These are phyloP conservation scores for Tribolium freemani DNA, from an alignment of 2,888 invertebrate genomes.

Conservation along the genomic window DNA sequence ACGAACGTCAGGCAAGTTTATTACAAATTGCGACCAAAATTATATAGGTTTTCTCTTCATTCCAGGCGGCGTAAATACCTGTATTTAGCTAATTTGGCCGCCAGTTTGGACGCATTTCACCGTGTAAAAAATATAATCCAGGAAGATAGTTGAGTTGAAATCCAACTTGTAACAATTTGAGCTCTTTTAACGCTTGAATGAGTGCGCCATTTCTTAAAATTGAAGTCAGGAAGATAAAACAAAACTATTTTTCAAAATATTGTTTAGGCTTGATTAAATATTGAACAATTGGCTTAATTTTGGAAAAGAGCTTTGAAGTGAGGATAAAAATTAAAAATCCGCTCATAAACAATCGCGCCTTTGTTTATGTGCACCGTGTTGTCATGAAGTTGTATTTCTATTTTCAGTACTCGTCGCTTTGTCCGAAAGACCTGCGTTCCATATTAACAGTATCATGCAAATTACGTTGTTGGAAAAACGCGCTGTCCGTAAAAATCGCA, in stretches of 20 bases:
- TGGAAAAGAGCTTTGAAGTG: no score
- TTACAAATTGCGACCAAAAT: no score
- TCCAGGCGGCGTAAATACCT: no score
- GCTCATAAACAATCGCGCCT: background rate
- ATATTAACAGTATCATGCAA: conserved; percentile 5
- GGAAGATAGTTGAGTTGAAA: background rate
- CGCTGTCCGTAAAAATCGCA: background rate
- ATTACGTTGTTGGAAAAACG: background rate
- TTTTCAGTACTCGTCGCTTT: background rate
- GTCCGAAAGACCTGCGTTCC: background rate
- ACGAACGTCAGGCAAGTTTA: no score
- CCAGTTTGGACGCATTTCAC: no score
- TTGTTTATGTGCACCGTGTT: background rate
- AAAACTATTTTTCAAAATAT: background rate
- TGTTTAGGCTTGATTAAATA: no score
- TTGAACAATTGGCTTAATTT: no score
- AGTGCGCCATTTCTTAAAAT: background rate
- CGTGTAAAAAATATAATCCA: no score
- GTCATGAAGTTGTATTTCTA: background rate
- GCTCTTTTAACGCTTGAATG: background rate
- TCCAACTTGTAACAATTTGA: background rate
- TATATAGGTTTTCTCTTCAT: no score
- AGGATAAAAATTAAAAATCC: background rate
- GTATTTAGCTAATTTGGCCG: no score
- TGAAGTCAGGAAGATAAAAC: background rate